Percentiles rank a stretch among this genome's conserved stretches.
Evolutionary conservation across 2,888 invertebrate genomes (phyloP).

Genomic region (Metellina segmentata): DNA sequence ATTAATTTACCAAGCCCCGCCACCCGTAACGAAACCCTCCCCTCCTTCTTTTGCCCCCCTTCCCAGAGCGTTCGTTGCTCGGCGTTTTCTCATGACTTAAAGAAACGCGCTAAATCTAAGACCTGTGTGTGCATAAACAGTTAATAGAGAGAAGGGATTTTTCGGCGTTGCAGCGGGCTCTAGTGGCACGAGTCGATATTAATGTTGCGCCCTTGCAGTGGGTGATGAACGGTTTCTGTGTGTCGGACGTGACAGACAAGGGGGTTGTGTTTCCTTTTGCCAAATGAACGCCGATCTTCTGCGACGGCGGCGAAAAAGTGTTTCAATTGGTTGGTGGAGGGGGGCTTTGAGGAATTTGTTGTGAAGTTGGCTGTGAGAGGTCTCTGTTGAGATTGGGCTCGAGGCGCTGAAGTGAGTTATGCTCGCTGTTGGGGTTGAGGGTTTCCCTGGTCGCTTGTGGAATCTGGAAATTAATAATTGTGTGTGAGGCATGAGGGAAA

Average conservation of each 20-base stretch:
- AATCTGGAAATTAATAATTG: too few species aligned
- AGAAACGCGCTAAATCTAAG: slow-evolving; percentile 66
- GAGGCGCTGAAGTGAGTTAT: background rate
- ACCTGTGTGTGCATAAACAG: slow-evolving; percentile 52
- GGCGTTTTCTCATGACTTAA: slow-evolving; percentile 66
- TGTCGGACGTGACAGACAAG: background rate
- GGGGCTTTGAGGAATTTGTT: background rate
- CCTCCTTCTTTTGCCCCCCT: background rate
- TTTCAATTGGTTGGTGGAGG: background rate
- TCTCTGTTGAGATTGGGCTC: background rate
- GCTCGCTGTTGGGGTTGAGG: background rate
- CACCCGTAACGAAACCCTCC: slow-evolving; percentile 59
- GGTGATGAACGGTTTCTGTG: background rate
- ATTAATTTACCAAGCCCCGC: slow-evolving; percentile 66
- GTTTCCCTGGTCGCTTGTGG: too few species aligned
- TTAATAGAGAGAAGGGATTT: slow-evolving; percentile 56
- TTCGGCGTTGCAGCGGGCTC: slow-evolving; percentile 43
- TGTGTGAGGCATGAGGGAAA: too few species aligned
- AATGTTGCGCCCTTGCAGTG: background rate
- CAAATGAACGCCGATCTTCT: background rate
- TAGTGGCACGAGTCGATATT: slow-evolving; percentile 23
- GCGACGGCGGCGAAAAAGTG: background rate
- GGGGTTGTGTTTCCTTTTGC: background rate
- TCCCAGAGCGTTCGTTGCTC: background rate
- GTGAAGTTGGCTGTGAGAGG: background rate